phyloP scores from a whole-genome alignment of 2,888 invertebrate species.

The Tryphoninae sp. region DNA sequence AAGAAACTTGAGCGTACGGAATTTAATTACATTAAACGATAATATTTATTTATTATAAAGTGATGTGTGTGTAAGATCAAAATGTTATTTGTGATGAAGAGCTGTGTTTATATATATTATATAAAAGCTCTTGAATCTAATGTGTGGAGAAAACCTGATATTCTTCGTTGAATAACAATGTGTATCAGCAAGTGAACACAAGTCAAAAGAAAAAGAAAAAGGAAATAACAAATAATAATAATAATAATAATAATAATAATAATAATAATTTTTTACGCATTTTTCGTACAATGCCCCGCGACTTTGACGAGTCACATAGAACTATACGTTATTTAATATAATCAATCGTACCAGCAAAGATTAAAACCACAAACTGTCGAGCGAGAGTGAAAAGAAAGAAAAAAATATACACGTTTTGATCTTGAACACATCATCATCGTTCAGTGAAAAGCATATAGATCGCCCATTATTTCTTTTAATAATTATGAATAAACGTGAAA shows the following conservation, averaged over 20 bases:
- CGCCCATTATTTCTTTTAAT: conserved; percentile 57
- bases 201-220: conserved; percentile 34
- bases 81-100: conserved; percentile 52
- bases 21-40: conserved; percentile 53
- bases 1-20: conserved; percentile 31
- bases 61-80: conserved; percentile 63
- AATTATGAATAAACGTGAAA: conserved; percentile 58
- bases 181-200: conserved; percentile 28
- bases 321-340: conserved; percentile 28
- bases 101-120: neutral
- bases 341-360: conserved; percentile 21
- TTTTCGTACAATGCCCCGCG: conserved; percentile 54
- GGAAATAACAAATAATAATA: neutral
- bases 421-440: conserved; percentile 61
- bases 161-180: conserved; percentile 41
- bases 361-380: conserved; percentile 29
- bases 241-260: conserved; percentile 17
- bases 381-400: conserved; percentile 8
- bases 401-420: conserved; percentile 56
- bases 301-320: conserved; percentile 39
- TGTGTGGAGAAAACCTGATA: conserved; percentile 42
- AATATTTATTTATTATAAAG: conserved; percentile 63
- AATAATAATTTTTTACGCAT: conserved; percentile 55
- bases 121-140: conserved; percentile 19
- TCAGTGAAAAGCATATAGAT: conserved; percentile 27